Evolutionary conservation across 2,888 invertebrate genomes (phyloP).

Genomic region (Chalcosyrphus nemorum): DNA sequence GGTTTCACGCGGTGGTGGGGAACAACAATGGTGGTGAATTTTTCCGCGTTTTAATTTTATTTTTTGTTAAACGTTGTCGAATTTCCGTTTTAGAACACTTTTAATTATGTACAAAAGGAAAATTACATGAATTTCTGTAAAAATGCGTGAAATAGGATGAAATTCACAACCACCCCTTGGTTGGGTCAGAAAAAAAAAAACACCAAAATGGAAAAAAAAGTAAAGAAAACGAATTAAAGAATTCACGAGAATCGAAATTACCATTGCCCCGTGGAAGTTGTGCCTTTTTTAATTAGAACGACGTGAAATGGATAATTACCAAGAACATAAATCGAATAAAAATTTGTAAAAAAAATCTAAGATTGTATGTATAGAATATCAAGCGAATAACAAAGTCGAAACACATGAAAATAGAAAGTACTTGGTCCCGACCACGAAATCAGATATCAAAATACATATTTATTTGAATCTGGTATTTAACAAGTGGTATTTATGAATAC

Average conservation of each 20-base stretch:
- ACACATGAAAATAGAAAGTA: no score
- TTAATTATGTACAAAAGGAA: slow-evolving; percentile 72
- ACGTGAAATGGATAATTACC: slow-evolving; percentile 28
- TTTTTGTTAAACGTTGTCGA: slow-evolving; percentile 73
- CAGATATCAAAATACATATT: no score
- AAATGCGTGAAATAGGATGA: slow-evolving; percentile 67
- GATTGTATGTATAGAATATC: no score
- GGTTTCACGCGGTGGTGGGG: background rate
- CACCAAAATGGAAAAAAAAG: background rate
- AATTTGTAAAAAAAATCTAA: background rate
- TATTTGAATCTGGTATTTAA: no score
- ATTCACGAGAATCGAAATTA: slow-evolving; percentile 61
- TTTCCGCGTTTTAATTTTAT: slow-evolving; percentile 73
- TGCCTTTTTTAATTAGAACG: slow-evolving; percentile 26
- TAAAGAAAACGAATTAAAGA: slow-evolving; percentile 60
- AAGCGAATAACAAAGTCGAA: no score
- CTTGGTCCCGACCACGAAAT: no score
- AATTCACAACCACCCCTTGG: slow-evolving; percentile 40
- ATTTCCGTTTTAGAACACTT: slow-evolving; percentile 71
- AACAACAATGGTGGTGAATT: slow-evolving; percentile 59
- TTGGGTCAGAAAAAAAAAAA: slow-evolving; percentile 9
- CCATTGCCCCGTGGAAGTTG: slow-evolving; percentile 21
- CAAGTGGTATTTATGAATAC: no score
- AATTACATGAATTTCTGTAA: slow-evolving; percentile 69
- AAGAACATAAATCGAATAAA: slow-evolving; percentile 30